Evolutionary conservation across 2,888 invertebrate genomes (phyloP), one percentile per base, ranked within the genome.

Genomic region (Brenthis daphne): DNA sequence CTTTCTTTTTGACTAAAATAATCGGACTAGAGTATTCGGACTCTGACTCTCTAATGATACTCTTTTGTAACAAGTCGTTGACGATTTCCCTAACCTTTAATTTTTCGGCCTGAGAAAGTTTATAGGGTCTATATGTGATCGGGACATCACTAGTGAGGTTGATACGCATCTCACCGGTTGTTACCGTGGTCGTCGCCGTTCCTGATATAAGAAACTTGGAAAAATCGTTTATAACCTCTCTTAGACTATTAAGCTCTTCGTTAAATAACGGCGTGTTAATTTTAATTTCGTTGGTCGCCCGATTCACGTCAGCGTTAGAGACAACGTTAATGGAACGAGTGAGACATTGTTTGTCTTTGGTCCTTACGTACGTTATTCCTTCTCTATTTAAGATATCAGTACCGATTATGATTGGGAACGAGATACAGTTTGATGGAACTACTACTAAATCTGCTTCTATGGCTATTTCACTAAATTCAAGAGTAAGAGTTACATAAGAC

Each of bases 401-500:
- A 8, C 77, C 77, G 16, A 77, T 71, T 11, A 78, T 60, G 0
- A 79, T 55, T 1, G 77, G 75, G 2, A 71, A 64, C 6, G 50
- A 69, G 37, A 77, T 78, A 55, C 61, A 74, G 8, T 47, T 13
- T 0, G 58, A 2, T 0, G 76, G 66, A 0, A 78, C 78, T 1
- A 78, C 64, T 12, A 67, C 47, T 6, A 79, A 73, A 51, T 79
- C 77, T 8, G 73, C 73, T 50, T 77, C 78, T 3, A 78, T 12
- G 1, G 75, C 69, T 3, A 78, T 33, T 8, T 74, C 73, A 12
- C 57, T 20, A 47, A 79, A 73, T 50, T 77, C 76, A 2, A 77
- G 43, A 0, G 65, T 53, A 0, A 71, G 24, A 0, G 71, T 77
- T 0, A 77, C 69, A 47, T 64, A 76, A 8, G 58, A 69, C 4